phyloP scores from a whole-genome alignment of 2,113 vertebrate genomes.

The Herpailurus yagouaroundi region DNA sequence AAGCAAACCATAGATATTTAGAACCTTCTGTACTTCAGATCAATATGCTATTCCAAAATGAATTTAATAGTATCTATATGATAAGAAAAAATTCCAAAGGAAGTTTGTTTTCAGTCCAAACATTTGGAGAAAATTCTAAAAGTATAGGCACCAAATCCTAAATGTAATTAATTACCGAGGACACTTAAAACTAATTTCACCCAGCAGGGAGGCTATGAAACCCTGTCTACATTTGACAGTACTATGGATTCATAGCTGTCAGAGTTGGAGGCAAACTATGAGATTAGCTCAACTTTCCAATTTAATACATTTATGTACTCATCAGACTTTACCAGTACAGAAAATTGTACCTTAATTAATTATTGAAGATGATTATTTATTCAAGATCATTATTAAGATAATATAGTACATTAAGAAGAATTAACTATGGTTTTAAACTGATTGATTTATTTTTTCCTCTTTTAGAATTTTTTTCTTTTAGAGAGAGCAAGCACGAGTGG shows the following conservation, averaged over 20 bases:
- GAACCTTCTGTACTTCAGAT: background rate
- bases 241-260: background rate
- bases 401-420: background rate
- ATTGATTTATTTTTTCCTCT: background rate
- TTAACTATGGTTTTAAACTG: background rate
- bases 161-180: background rate
- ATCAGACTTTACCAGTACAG: background rate
- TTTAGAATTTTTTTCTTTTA: too few relatives aligned
- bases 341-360: background rate
- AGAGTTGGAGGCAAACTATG: background rate
- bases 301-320: background rate
- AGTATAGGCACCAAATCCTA: background rate
- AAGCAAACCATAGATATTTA: background rate
- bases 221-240: background rate
- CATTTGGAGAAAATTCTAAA: background rate
- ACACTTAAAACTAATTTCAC: background rate
- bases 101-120: slow-evolving; percentile 21
- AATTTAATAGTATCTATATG: background rate
- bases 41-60: background rate
- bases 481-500: too few relatives aligned
- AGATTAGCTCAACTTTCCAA: background rate
- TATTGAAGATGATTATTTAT: background rate
- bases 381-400: background rate
- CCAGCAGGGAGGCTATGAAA: background rate
- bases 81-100: background rate